Evolutionary conservation across 92 coral and sea anemone genomes (phyloP).

Genomic region (Siderastrea radians): DNA sequence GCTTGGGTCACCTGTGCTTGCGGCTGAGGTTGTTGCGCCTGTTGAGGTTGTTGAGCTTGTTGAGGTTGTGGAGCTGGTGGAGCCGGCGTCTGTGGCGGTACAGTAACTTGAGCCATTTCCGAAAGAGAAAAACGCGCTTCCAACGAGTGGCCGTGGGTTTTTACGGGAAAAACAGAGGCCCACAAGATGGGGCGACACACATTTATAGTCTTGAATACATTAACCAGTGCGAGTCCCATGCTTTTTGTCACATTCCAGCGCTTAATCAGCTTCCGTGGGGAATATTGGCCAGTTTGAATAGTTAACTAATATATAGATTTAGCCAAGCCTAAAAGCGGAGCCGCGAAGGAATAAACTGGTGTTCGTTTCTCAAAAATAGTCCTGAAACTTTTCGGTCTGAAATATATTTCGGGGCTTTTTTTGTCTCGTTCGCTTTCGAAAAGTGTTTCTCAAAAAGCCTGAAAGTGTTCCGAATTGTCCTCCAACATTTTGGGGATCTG

Average conservation of each 20-base stretch:
- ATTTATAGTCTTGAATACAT: background rate
- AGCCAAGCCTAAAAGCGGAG: too few species aligned
- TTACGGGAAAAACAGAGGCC: conserved; percentile 18
- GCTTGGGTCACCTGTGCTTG: too few species aligned
- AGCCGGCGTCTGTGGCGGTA: background rate
- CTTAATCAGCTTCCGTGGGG: conserved; percentile 6
- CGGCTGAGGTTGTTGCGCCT: conserved; percentile 15
- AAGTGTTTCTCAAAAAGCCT: too few species aligned
- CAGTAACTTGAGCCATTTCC: conserved; percentile 6
- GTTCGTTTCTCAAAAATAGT: too few species aligned
- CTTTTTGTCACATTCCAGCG: background rate
- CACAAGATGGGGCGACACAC: conserved; percentile 13
- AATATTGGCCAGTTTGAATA: conserved; percentile 11
- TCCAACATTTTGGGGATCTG: too few species aligned
- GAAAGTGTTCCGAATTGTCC: too few species aligned
- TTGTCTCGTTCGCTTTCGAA: too few species aligned
- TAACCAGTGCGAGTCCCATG: background rate
- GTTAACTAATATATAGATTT: too few species aligned
- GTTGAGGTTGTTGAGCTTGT: conserved; percentile 14
- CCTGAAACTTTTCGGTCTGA: too few species aligned
- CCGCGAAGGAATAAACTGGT: too few species aligned
- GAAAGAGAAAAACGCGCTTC: background rate
- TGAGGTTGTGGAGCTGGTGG: conserved; percentile 5
- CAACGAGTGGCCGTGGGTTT: conserved; percentile 20
- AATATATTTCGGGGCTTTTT: too few species aligned